Conservation (phyloP, 2,113 vertebrate species). For the Sphyrna mokarran region DNA sequence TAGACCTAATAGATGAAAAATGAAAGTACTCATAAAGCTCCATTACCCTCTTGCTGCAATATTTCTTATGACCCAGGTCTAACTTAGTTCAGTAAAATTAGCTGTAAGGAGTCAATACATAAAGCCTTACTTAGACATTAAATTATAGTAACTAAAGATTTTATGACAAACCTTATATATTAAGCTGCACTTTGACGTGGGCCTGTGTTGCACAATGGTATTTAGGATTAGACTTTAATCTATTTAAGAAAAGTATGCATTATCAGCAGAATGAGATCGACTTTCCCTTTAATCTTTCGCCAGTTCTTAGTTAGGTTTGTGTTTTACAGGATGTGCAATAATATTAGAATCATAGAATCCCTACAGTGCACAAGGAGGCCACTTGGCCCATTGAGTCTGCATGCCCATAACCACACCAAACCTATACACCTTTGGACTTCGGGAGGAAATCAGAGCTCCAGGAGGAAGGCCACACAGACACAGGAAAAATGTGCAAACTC, state of each 20-base stretch:
- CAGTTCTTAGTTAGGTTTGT: not conserved
- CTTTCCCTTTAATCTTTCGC: slow-evolving; percentile 44
- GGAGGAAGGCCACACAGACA: too few species aligned
- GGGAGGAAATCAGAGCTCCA: too few species aligned
- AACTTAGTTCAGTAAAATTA: slow-evolving; percentile 11
- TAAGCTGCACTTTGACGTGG: not conserved
- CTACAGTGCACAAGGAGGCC: too few species aligned
- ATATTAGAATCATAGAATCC: too few species aligned
- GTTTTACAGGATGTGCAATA: not conserved
- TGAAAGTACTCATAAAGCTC: not conserved
- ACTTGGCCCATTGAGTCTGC: too few species aligned
- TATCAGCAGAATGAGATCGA: slow-evolving; percentile 69
- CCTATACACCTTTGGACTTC: too few species aligned
- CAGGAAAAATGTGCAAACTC: too few species aligned
- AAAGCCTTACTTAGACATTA: not conserved
- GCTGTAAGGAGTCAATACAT: not conserved
- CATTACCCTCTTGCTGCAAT: not conserved
- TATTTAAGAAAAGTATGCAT: slow-evolving; percentile 83
- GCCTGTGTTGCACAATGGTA: slow-evolving; percentile 54
- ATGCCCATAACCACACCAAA: too few species aligned
- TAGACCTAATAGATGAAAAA: not conserved
- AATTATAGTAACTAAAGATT: slow-evolving; percentile 63
- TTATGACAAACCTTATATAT: slow-evolving; percentile 65
- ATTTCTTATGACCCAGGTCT: not conserved
- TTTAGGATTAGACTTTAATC: slow-evolving; percentile 93